Base-by-base conservation (phyloP, 2,797 vertebrate genomes). In the Lepus townsendii region DNA sequence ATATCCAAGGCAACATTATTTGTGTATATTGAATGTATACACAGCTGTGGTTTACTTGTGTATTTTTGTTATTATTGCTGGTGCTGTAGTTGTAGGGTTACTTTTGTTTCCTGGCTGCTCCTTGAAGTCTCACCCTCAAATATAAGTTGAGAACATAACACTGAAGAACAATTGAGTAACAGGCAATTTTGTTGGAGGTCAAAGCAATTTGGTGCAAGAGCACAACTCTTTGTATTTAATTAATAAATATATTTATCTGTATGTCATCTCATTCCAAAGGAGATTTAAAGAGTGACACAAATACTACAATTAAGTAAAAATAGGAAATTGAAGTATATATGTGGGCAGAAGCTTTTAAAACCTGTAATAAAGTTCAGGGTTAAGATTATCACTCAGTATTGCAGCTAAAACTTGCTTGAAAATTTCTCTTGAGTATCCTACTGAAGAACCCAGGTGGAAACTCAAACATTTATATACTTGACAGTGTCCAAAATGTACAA, bases 401-500 rank as follows among this genome's bases (percentile, higher is more conserved):
- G 1, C 38, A 27, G 79, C 27, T 86, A 32, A 62, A 72, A 24
- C 14, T 26, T 54, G 42, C 63, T 30, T 26, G 6, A 42, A 3
- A 60, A 68, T 62, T 84, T 87, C 69, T 68, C 30, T 30, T 65
- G 26, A 71, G 3, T 85, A 75, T 89, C 19, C 9, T 85, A 77
- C 17, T 75, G 65, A 82, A 83, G 42, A 95, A 77, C 3, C 2
- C 20, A 88, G 6, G 16, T 66, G 30, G 50, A 87, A 93, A 68
- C 10, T 80, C 2, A 87, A 54, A 57, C 9, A 35, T 73, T 84
- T 57, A 88, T 19, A 11, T 14, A 77, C 1, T 60, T 83, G 26
- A 86, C 2, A 54, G 22, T 76, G 24, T 62, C 62, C 38, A 84
- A 80, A 93, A 91, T 14, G 57, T 66, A 89, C 84, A 87, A 84